A percentile compares a stretch with the other conserved stretches of the same genome.
phyloP scores from a whole-genome alignment of 2,888 invertebrate species.

The Eumacrocentrus americanus region DNA sequence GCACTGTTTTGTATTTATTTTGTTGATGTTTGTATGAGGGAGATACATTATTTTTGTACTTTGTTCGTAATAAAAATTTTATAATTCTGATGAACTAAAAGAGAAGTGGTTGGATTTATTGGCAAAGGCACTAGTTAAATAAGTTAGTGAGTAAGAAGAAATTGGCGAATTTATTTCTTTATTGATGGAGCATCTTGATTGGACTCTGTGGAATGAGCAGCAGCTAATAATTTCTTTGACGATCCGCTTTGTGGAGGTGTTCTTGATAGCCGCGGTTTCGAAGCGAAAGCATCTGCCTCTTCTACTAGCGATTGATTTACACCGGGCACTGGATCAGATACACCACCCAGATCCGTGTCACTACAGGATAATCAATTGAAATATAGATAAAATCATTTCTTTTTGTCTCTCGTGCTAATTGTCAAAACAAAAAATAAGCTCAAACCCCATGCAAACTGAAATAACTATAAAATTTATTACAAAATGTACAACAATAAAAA shows the following conservation, averaged over 20 bases:
- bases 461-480: conserved; percentile 13
- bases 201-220: too few species aligned
- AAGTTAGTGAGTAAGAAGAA: too few species aligned
- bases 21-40: conserved; percentile 22
- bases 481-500: conserved; percentile 17
- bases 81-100: conserved; percentile 2
- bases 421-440: too few species aligned
- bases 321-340: too few species aligned
- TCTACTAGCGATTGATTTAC: too few species aligned
- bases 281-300: conserved; percentile 47
- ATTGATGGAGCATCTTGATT: too few species aligned
- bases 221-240: conserved; percentile 1
- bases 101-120: too few species aligned
- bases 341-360: neutral
- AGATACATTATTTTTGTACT: conserved; percentile 24
- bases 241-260: conserved; percentile 44
- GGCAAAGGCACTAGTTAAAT: too few species aligned
- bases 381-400: neutral
- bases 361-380: neutral
- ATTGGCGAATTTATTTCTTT: too few species aligned
- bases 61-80: conserved; percentile 16
- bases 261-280: conserved; percentile 52
- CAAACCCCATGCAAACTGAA: neutral
- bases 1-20: conserved; percentile 29
- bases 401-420: too few species aligned